Evolutionary conservation across 1,140 invertebrate genomes (phyloP).

Genomic region (Drosophila punjabiensis): DNA sequence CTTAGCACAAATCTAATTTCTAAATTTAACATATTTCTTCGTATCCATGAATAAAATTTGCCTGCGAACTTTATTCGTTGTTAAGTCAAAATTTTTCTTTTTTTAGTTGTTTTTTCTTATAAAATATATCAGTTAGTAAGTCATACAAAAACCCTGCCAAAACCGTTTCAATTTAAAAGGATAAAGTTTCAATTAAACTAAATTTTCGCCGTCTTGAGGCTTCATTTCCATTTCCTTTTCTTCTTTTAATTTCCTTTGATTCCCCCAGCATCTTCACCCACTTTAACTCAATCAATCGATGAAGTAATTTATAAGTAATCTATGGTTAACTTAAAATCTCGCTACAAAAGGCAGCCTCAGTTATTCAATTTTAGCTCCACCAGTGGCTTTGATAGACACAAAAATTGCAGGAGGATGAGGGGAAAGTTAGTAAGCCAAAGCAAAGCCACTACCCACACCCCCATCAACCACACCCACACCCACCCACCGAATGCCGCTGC

Average conservation of each 20-base stretch:
- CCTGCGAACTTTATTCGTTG: too few species aligned
- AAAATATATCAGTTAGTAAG: neutral
- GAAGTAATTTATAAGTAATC: slow-evolving; percentile 28
- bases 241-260: neutral
- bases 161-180: neutral
- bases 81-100: too few species aligned
- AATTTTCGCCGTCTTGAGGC: neutral
- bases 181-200: neutral
- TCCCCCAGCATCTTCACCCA: neutral
- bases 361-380: slow-evolving; percentile 32
- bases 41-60: neutral
- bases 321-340: slow-evolving; percentile 18
- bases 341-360: slow-evolving; percentile 8
- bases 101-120: neutral
- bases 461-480: neutral
- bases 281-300: slow-evolving; percentile 18
- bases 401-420: slow-evolving; percentile 10
- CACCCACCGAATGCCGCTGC: slow-evolving; percentile 20
- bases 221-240: neutral
- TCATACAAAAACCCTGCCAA: neutral
- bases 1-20: too few species aligned
- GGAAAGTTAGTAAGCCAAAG: slow-evolving; percentile 35
- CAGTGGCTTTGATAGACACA: slow-evolving; percentile 39
- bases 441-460: slow-evolving; percentile 5
- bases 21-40: too few species aligned